phyloP scores from a whole-genome alignment of 2,888 invertebrate species.

The Brenthis daphne region DNA sequence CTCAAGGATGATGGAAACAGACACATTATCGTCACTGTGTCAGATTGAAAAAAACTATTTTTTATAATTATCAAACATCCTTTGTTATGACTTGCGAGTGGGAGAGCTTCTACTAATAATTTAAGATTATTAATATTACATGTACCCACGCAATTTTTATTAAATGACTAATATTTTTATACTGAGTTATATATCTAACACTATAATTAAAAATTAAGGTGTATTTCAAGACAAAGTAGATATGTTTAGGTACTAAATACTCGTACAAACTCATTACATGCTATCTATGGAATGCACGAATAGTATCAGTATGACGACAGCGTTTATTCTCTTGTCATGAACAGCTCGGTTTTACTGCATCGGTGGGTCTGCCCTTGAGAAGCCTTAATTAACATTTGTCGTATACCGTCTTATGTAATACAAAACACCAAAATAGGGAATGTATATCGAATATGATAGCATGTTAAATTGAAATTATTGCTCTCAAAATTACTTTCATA shows the following conservation, averaged over 20 bases:
- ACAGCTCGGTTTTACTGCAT: slow-evolving; percentile 43
- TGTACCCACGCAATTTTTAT: slow-evolving; percentile 32
- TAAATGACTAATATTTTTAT: slow-evolving; percentile 23
- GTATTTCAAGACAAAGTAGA: neutral
- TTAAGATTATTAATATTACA: slow-evolving; percentile 34
- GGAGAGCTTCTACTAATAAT: slow-evolving; percentile 24
- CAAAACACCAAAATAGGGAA: slow-evolving; percentile 29
- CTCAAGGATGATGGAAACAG: no score
- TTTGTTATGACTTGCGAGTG: slow-evolving; percentile 25
- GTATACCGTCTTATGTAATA: slow-evolving; percentile 59
- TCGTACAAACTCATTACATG: slow-evolving; percentile 44
- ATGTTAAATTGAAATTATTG: slow-evolving; percentile 25
- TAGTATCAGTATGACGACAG: slow-evolving; percentile 50
- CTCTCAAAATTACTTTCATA: neutral
- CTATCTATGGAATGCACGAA: slow-evolving; percentile 68
- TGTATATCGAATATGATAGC: slow-evolving; percentile 24
- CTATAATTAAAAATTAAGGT: no score
- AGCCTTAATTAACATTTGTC: slow-evolving; percentile 61
- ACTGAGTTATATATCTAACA: neutral
- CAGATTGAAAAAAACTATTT: slow-evolving; percentile 8
- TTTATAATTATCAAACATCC: slow-evolving; percentile 21
- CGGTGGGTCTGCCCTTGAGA: slow-evolving; percentile 60
- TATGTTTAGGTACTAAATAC: neutral
- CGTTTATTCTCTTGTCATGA: slow-evolving; percentile 54
- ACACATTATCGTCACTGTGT: neutral